Evolutionary conservation across 1,140 invertebrate species (phyloP), one percentile per base, ranked within the genome.

Genomic region (Nebria ingens): DNA sequence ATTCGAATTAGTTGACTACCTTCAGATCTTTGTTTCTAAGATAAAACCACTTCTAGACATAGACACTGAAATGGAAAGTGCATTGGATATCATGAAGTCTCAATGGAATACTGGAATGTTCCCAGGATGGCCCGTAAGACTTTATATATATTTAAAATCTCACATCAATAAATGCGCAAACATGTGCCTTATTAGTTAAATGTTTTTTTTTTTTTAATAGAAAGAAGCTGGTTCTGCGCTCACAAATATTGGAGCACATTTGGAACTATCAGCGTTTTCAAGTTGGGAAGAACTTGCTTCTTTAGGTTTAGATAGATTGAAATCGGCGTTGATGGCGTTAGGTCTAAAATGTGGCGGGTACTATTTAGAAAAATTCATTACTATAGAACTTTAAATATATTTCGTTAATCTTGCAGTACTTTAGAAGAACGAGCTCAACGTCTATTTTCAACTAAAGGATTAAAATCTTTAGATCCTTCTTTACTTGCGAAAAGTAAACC

Each of bases 251-350:
- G 95, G 94, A 56, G 95, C 95, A 15, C 93, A 97, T 76, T 80
- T 99, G 50, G 97, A 99, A 73, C 73, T 99, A 0, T 95, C 93
- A 9, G 93, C 93, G 0, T 99, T 98, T 72, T 91, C 89, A 0
- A 95, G 91, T n/a, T 92, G 89, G 85, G 94, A 98, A 74, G 97
- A 99, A 74, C 73, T 98, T 56, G 93, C 93, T 1, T 97, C 94
- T 4, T 74, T 99, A 3, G 97, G 97, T 38, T 72, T 98, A 59
- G 97, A 99, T 78, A 83, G 97, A 68, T 78, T 99, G 1, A 99
- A 99, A 71, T 96, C 93, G 13, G 97, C 95, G 9, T 73, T 99
- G 1, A 89, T 98, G 83, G 97, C 96, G 2, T 71, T 99, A n/a
- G 92, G 93, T 0, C 75, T 99, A 0, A 99, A 99, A 73, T 99